phyloP scores from a whole-genome alignment of 2,113 vertebrate genomes.

The Grus americana region DNA sequence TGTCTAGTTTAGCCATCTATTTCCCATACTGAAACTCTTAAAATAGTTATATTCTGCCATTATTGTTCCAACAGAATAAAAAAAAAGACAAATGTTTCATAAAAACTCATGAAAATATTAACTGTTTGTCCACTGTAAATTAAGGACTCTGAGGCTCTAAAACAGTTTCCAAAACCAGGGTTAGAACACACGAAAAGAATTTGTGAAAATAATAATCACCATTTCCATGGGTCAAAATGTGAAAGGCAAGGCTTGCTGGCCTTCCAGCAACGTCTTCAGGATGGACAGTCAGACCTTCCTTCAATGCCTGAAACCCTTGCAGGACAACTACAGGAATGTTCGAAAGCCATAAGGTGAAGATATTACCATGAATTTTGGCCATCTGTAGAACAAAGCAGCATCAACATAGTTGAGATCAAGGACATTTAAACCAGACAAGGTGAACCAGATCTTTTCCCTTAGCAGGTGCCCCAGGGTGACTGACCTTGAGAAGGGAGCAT shows the following conservation, averaged over 20 bases:
- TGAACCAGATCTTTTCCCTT: background rate
- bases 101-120: background rate
- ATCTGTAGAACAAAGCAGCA: conserved; percentile 19
- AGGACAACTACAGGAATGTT: conserved; percentile 1
- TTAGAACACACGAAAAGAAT: background rate
- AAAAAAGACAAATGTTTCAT: background rate
- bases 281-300: conserved; percentile 54
- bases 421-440: background rate
- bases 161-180: background rate
- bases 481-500: background rate
- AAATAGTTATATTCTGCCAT: background rate
- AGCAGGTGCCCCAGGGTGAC: background rate
- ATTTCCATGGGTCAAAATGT: background rate
- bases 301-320: conserved; percentile 52
- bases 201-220: conserved; percentile 14
- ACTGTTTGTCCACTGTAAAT: background rate
- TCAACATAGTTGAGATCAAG: background rate
- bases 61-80: background rate
- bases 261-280: conserved; percentile 49
- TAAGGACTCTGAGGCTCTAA: background rate
- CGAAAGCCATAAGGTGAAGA: conserved; percentile 48
- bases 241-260: rapidly evolving
- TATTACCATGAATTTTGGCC: conserved; percentile 6
- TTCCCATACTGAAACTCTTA: background rate
- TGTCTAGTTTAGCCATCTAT: background rate